A percentile compares a stretch with the other conserved stretches of the same genome.
phyloP scores from a whole-genome alignment of 1,140 invertebrate genomes.

The Macrobrachium nipponense region DNA sequence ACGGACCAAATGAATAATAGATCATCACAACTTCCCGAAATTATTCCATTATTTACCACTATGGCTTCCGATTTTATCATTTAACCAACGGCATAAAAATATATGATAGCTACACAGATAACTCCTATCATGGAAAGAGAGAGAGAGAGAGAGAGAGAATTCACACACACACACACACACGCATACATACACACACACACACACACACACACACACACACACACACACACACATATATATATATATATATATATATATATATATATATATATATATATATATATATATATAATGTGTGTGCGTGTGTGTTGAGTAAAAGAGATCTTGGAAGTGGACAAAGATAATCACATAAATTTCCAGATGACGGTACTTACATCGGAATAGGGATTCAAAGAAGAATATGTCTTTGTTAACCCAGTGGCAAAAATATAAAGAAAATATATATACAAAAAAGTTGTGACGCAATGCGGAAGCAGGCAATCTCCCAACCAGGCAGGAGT shows the following conservation, averaged over 20 bases:
- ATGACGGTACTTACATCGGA: not conserved
- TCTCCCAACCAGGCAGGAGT: too few species aligned
- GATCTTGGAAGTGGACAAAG: not conserved
- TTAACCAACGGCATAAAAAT: not conserved
- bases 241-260: slow-evolving; percentile 15
- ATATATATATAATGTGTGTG: slow-evolving; percentile 10
- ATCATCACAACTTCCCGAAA: too few species aligned
- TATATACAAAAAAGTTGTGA: too few species aligned
- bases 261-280: not conserved
- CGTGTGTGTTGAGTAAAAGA: slow-evolving; percentile 2
- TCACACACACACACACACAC: slow-evolving; percentile 27
- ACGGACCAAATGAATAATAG: too few species aligned
- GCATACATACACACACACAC: slow-evolving; percentile 23
- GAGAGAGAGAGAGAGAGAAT: not conserved
- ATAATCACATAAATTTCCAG: not conserved
- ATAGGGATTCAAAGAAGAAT: too few species aligned
- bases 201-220: slow-evolving; percentile 16
- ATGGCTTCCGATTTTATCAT: too few species aligned
- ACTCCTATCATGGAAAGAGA: not conserved
- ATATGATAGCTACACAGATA: not conserved
- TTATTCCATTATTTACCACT: too few species aligned
- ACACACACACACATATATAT: not conserved
- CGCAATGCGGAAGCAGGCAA: too few species aligned
- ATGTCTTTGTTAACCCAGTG: too few species aligned
- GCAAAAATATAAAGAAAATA: too few species aligned